phyloP scores from a whole-genome alignment of 2,797 vertebrate genomes.

The Bradypodion pumilum region DNA sequence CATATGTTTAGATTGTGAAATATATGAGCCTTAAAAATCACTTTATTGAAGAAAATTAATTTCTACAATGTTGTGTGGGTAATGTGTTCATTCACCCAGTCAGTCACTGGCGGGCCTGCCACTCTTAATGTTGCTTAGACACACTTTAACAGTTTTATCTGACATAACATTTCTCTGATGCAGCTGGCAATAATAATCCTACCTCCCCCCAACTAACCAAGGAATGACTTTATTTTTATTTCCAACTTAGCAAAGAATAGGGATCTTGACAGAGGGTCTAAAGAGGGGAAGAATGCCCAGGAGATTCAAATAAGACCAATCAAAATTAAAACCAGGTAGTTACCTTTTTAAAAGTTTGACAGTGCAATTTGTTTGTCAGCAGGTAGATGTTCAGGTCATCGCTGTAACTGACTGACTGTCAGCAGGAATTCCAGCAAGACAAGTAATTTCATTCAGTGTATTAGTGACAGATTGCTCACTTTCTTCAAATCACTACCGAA shows the following conservation, averaged over 20 bases:
- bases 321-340: constrained; percentile 89
- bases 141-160: constrained; percentile 85
- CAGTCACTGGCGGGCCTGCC: constrained; percentile 84
- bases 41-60: constrained; percentile 98
- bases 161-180: constrained; percentile 83
- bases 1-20: constrained; percentile 94
- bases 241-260: constrained; percentile 49
- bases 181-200: constrained; percentile 65
- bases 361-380: constrained; percentile 97
- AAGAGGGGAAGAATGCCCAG: constrained; percentile 72
- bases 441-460: constrained; percentile 96
- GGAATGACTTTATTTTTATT: constrained; percentile 48
- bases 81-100: constrained; percentile 91
- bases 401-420: constrained; percentile 87
- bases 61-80: constrained; percentile 89
- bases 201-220: constrained; percentile 47
- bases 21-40: constrained; percentile 97
- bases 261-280: constrained; percentile 31
- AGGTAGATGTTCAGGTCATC: constrained; percentile 82
- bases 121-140: constrained; percentile 91
- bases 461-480: constrained; percentile 97
- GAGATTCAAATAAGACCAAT: constrained; percentile 82
- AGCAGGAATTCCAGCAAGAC: constrained; percentile 85
- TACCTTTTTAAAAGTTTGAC: constrained; percentile 87
- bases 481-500: constrained; percentile 91